Conservation (phyloP, 2,113 vertebrate species). For the Pandion haliaetus region DNA sequence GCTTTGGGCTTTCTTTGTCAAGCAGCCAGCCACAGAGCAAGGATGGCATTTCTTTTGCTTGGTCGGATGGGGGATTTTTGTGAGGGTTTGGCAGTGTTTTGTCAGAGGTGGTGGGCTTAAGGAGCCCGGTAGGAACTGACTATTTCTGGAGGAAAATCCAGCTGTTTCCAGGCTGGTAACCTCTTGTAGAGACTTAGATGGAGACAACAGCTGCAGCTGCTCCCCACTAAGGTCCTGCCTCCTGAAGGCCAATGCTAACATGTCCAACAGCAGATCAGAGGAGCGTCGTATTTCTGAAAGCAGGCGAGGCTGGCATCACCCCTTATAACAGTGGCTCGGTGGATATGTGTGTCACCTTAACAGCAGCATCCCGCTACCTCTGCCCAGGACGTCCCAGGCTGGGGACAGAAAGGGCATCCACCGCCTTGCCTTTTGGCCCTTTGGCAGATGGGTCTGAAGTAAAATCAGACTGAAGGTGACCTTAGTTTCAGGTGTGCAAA, state of each 20-base stretch:
- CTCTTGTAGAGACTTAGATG: background rate
- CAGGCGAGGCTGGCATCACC: background rate
- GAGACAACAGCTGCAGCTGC: background rate
- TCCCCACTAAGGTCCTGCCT: background rate
- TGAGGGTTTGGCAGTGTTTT: background rate
- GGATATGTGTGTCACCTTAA: background rate
- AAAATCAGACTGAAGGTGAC: background rate
- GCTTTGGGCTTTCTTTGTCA: background rate
- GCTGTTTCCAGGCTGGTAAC: background rate
- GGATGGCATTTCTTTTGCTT: background rate
- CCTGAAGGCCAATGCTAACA: background rate
- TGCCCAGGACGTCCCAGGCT: background rate
- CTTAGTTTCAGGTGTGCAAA: background rate
- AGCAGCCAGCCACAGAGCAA: background rate
- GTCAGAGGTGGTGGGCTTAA: background rate
- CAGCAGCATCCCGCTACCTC: background rate
- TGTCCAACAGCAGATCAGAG: background rate
- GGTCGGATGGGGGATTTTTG: accelerated
- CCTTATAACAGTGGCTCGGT: background rate
- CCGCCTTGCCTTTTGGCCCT: background rate
- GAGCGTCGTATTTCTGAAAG: background rate
- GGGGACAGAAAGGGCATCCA: background rate
- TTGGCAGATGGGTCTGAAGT: background rate
- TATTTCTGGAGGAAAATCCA: background rate
- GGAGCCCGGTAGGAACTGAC: background rate